Conservation (phyloP, 1,140 invertebrate genomes). For the honey bee (Apis mellifera) region Amel_HAv3.1 CM009941.2:7036501-7037000, state of each 20-base stretch:
- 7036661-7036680: constrained; percentile 65
- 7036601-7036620: constrained; percentile 61
- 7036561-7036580: constrained; percentile 70
- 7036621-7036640: constrained; percentile 66
- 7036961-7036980: constrained; percentile 86
- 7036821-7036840: constrained; percentile 90
- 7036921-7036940: constrained; percentile 65
- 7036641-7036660: constrained; percentile 73
- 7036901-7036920: constrained; percentile 76
- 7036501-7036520: constrained; percentile 58
- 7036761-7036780: constrained; percentile 68
- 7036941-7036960: constrained; percentile 75
- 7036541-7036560: constrained; percentile 61
- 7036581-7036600: constrained; percentile 65
- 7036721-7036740: constrained; percentile 46
- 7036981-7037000: constrained; percentile 87
- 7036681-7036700: constrained; percentile 63
- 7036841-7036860: constrained; percentile 87
- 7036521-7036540: constrained; percentile 58
- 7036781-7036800: constrained; percentile 65
- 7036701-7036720: constrained; percentile 51
- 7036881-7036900: constrained; percentile 89
- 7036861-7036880: constrained; percentile 90
- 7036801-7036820: constrained; percentile 87
- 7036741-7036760: constrained; percentile 70